These are phyloP conservation scores for Hydropsyche tenuis DNA, from an alignment of 1,140 invertebrate genomes.

Conservation along the genomic window DNA sequence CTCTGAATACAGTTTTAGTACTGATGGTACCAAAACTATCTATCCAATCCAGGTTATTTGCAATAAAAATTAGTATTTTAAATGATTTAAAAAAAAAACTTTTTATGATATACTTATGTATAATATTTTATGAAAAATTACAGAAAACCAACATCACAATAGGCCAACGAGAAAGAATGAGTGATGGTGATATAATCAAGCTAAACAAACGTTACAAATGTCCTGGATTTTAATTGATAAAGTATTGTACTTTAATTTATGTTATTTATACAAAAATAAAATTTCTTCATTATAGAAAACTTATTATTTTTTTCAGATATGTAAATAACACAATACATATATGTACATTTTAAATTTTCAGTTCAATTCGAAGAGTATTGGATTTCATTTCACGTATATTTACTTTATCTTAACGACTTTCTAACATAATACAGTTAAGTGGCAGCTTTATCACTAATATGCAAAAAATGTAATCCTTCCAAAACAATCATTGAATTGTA, in stretches of 20 bases:
- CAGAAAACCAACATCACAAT: slow-evolving; percentile 36
- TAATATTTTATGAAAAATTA: slow-evolving; percentile 25
- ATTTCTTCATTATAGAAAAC: too few relatives aligned
- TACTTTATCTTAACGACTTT: too few relatives aligned
- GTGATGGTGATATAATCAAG: slow-evolving; percentile 40
- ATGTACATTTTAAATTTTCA: too few relatives aligned
- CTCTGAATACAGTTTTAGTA: slow-evolving; percentile 69
- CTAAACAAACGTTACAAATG: slow-evolving; percentile 41
- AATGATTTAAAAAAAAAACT: too few relatives aligned
- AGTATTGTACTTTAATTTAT: too few relatives aligned
- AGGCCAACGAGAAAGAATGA: slow-evolving; percentile 36
- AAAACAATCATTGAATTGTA: not conserved
- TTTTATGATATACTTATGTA: not conserved
- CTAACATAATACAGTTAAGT: too few relatives aligned
- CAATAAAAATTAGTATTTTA: not conserved
- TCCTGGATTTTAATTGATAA: slow-evolving; percentile 19
- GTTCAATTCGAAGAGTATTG: too few relatives aligned
- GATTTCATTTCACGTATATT: too few relatives aligned
- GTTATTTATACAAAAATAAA: too few relatives aligned
- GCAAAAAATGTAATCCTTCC: slow-evolving; percentile 53
- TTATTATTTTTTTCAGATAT: too few relatives aligned
- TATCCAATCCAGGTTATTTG: slow-evolving; percentile 62
- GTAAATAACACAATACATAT: too few relatives aligned
- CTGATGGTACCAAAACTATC: slow-evolving; percentile 69
- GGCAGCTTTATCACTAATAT: too few relatives aligned